A percentile compares a stretch with the other conserved stretches of the same genome.
These are phyloP conservation scores for Nebria ingens DNA, from an alignment of 1,140 invertebrate species.

Conservation along the genomic window DNA sequence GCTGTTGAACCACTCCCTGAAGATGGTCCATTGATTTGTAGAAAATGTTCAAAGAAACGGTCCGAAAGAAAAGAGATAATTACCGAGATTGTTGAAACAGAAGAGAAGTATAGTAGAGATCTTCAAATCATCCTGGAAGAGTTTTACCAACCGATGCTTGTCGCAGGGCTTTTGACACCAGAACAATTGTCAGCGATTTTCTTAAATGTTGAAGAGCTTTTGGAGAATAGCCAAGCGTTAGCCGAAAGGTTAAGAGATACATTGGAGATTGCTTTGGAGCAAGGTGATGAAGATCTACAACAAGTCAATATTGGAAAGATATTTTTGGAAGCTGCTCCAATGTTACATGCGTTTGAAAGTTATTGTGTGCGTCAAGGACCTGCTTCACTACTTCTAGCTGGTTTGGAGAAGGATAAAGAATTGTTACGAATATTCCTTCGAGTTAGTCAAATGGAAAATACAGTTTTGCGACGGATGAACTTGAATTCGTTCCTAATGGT, in stretches of 20 bases:
- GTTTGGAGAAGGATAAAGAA: conserved; percentile 92
- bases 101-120: conserved; percentile 90
- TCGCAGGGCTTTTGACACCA: conserved; percentile 70
- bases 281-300: conserved; percentile 67
- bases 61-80: conserved; percentile 89
- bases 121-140: conserved; percentile 86
- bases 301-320: conserved; percentile 86
- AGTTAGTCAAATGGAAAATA: conserved; percentile 94
- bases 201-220: conserved; percentile 84
- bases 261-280: conserved; percentile 73
- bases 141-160: conserved; percentile 87
- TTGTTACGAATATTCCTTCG: conserved; percentile 85
- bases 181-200: conserved; percentile 84
- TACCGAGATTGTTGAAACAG: conserved; percentile 91
- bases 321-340: conserved; percentile 82
- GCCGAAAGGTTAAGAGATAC: conserved; percentile 77
- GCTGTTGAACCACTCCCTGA: conserved; percentile 56
- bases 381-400: conserved; percentile 79
- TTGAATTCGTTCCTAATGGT: conserved; percentile 95
- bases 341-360: conserved; percentile 88
- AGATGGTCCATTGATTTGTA: conserved; percentile 66
- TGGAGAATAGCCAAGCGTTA: conserved; percentile 78
- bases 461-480: conserved; percentile 86
- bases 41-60: conserved; percentile 77
- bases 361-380: conserved; percentile 87